phyloP scores from a whole-genome alignment of 1,140 invertebrate species.

The Hyphantria cunea region DNA sequence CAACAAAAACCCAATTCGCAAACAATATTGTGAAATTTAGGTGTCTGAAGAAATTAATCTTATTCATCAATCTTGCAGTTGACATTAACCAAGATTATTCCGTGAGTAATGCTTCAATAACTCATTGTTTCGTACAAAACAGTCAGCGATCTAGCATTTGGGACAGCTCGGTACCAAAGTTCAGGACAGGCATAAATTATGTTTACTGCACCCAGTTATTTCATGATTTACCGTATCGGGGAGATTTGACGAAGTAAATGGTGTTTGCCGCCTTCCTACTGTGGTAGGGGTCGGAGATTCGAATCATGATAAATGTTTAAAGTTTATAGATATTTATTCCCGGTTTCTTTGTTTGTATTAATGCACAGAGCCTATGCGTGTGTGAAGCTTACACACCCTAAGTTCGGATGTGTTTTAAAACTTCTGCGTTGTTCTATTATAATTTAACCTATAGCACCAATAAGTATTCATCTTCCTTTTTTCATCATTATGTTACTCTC shows the following conservation, averaged over 20 bases:
- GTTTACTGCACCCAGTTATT: slow-evolving; percentile 41
- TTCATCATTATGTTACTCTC: too few relatives aligned
- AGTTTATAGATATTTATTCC: not conserved
- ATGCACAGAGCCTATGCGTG: not conserved
- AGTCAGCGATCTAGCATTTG: slow-evolving; percentile 44
- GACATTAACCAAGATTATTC: slow-evolving; percentile 27
- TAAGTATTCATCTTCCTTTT: too few relatives aligned
- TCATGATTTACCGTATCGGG: slow-evolving; percentile 33
- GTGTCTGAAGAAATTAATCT: not conserved
- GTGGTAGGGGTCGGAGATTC: not conserved
- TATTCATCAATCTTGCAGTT: slow-evolving; percentile 2
- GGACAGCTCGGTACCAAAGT: slow-evolving; percentile 44
- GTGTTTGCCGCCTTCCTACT: not conserved
- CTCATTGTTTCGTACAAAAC: slow-evolving; percentile 52
- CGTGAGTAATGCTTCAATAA: slow-evolving; percentile 47
- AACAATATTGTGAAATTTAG: not conserved
- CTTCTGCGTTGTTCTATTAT: too few relatives aligned
- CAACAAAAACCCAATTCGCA: too few relatives aligned
- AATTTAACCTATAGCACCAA: too few relatives aligned
- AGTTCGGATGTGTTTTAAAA: too few relatives aligned
- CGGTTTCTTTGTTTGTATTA: not conserved
- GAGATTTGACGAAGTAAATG: slow-evolving; percentile 5
- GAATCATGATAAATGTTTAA: not conserved
- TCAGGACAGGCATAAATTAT: slow-evolving; percentile 51
- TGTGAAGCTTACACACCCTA: too few relatives aligned